phyloP scores from a whole-genome alignment of 2,888 invertebrate species.

The Stomorhina lunata region DNA sequence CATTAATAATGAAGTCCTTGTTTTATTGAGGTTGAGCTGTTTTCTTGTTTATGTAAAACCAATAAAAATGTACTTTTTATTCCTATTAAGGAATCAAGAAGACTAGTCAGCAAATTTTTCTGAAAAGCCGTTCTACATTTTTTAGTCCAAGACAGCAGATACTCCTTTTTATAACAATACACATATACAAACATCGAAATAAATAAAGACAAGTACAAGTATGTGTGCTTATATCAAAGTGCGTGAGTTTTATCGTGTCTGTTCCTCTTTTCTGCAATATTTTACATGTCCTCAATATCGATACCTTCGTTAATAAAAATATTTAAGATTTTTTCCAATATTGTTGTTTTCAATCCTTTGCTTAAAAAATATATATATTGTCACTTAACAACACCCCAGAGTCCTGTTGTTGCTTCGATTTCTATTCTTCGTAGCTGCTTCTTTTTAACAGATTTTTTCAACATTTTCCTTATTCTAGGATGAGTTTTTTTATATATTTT shows the following conservation, averaged over 20 bases:
- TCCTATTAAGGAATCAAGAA: slow-evolving; percentile 70
- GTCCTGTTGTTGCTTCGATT: slow-evolving; percentile 70
- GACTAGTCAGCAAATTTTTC: slow-evolving; percentile 66
- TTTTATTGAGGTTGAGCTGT: slow-evolving; percentile 5
- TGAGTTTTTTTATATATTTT: slow-evolving; percentile 19
- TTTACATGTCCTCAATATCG: slow-evolving; percentile 68
- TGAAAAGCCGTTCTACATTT: neutral
- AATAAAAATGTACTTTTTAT: slow-evolving; percentile 71
- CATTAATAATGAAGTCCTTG: neutral
- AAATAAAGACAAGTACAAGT: slow-evolving; percentile 11
- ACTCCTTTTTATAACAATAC: neutral
- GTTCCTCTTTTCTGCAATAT: slow-evolving; percentile 48
- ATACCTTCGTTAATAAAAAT: slow-evolving; percentile 42
- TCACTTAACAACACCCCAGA: slow-evolving; percentile 76
- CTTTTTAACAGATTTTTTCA: slow-evolving; percentile 63
- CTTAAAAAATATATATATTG: slow-evolving; percentile 60
- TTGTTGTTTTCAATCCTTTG: slow-evolving; percentile 45
- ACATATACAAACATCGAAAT: no score
- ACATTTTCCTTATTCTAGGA: slow-evolving; percentile 65
- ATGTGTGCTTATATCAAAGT: slow-evolving; percentile 23
- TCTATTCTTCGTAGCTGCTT: slow-evolving; percentile 27
- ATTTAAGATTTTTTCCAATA: slow-evolving; percentile 49
- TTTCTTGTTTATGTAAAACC: slow-evolving; percentile 68
- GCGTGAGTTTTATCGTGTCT: slow-evolving; percentile 1
- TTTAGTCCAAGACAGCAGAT: neutral